Evolutionary conservation across 1,140 invertebrate species (phyloP), one percentile per base, ranked within the genome.

Genomic region (Alviniconcha marisindica): DNA sequence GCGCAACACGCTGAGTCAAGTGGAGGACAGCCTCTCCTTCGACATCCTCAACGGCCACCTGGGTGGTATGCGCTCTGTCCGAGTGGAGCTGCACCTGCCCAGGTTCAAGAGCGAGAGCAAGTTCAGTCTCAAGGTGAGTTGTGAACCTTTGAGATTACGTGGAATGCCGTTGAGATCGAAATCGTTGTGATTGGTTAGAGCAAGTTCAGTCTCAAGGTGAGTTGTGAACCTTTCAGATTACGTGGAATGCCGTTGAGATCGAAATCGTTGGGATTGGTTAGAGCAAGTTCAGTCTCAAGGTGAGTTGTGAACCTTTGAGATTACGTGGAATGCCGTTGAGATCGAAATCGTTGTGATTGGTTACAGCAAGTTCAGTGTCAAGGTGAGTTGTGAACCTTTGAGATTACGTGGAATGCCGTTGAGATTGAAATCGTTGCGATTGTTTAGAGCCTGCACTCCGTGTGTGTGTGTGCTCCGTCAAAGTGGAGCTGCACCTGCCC

Each of bases 91-190:
- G 14, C 33, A 76, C 38, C 91, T 96, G 18, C 96, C 96, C 1
- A 95, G 94, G 86, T 96, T 97, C 94, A 95, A 95, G 86, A 87
- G 96, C 0, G 94, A 95, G 66, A 77, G 56, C 56, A 69, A 66
- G 36, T 80, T 80, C 60, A 80, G 78, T 21, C 24, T 80, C 56
- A 80, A 80, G 60, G 69, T 40, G 0, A 71, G 69, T 71, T 24
- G 0, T n/a, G n/a, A n/a, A n/a, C n/a, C n/a, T n/a, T n/a, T n/a
- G n/a, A n/a, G n/a, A n/a, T n/a, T n/a, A n/a, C 21, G 54, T 4
- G 54, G 21, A 21, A n/a, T 15, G 54, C n/a, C n/a, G n/a, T n/a
- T n/a, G n/a, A n/a, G n/a, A n/a, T n/a, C n/a, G n/a, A n/a, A n/a
- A 56, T 4, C 18, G 54, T 15, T 15, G 5, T 15, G 54, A n/a